Base-by-base conservation (phyloP, 2,888 invertebrate species). In the Zhuqinia jingwanae region DNA sequence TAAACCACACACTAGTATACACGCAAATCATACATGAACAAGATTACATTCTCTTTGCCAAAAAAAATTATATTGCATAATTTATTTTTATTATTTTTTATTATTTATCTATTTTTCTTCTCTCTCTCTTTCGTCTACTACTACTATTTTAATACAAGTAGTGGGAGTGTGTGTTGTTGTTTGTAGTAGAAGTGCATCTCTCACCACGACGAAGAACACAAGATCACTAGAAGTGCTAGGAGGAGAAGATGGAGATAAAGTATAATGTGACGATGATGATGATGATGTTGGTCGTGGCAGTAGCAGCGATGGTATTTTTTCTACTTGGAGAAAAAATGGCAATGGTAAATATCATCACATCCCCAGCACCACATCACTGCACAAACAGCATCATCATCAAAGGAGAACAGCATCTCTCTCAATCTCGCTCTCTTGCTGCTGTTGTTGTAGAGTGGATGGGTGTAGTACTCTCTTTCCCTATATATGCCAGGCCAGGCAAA, bases 11-110 rank as follows among this genome's bases (percentile, higher is more conserved):
- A 30, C 42, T 11, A n/a, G n/a, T n/a, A n/a, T n/a, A 22, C 36
- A 68, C 45, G 11, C 20, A 45, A 17, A 45, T 20, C 68, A 68
- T 20, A 53, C 53, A 53, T 53, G n/a, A 58, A 22, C 58, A n/a
- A n/a, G n/a, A n/a, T n/a, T 11, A 22, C 58, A 1, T 58, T 13
- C 11, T 22, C 25, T 22, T 76, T 76, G 76, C 58, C 76, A 76
- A 76, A 76, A 76, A 63, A 45, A 25, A 47, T 76, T 30, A n/a
- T 75, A 53, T 76, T 76, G 58, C 76, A 76, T 76, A 76, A 76
- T 76, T 76, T 76, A 76, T 58, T 56, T 76, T 76, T 75, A 30
- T 25, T 75, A 53, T 56, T 58, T 56, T 76, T 76, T 75, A 30
- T 25, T 75, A 53, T 56, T 56, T 58, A 36, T 76, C 36, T 76